These are phyloP conservation scores for Rhyacophila evoluta DNA, from an alignment of 2,888 invertebrate genomes.

Conservation along the genomic window DNA sequence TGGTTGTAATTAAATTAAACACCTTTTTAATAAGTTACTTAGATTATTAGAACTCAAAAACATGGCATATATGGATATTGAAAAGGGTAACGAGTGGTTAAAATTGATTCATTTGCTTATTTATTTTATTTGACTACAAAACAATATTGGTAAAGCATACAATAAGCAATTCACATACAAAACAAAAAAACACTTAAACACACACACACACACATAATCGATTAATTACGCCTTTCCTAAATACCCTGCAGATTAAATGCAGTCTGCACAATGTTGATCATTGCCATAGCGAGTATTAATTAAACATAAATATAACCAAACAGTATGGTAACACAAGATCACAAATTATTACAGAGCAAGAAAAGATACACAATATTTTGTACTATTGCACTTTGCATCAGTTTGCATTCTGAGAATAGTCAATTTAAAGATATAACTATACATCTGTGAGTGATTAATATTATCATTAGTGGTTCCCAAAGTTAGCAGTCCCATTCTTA, in stretches of 20 bases:
- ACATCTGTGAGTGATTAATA: too few relatives aligned
- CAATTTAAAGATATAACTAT: background rate
- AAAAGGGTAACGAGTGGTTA: too few relatives aligned
- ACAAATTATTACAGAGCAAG: background rate
- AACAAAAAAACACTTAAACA: background rate
- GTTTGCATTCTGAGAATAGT: background rate
- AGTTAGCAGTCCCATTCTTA: too few relatives aligned
- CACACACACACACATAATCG: background rate
- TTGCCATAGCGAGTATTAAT: background rate
- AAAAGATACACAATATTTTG: background rate
- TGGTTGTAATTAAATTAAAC: too few relatives aligned
- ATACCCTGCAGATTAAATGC: background rate
- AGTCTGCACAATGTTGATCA: background rate
- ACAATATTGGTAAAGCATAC: too few relatives aligned
- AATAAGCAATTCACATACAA: background rate
- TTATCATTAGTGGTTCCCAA: too few relatives aligned
- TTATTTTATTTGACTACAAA: too few relatives aligned
- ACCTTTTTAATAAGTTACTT: too few relatives aligned
- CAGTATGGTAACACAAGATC: background rate
- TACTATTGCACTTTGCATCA: too few relatives aligned
- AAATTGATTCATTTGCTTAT: too few relatives aligned
- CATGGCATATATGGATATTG: too few relatives aligned
- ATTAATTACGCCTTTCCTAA: background rate
- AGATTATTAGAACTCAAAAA: too few relatives aligned
- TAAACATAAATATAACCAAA: background rate